Conservation (phyloP, 2,888 invertebrate genomes). For the Dynastes grantii region DNA sequence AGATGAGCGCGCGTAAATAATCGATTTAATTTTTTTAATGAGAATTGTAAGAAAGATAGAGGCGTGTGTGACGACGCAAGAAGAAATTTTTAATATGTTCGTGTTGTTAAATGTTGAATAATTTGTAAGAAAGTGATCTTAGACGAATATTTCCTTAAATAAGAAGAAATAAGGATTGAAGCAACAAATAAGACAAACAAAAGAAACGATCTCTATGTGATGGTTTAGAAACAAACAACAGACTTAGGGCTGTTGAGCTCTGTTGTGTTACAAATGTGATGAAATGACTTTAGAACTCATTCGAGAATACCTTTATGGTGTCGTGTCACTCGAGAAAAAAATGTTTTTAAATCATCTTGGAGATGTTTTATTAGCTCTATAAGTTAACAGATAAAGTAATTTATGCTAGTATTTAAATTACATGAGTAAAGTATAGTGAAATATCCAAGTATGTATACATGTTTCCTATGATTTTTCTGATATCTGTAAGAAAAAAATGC, state of each 20-base stretch:
- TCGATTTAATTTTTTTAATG: constrained; percentile 33
- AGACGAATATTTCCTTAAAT: constrained; percentile 43
- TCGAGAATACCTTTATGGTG: constrained; percentile 21
- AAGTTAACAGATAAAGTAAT: constrained; percentile 67
- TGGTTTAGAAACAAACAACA: constrained; percentile 56
- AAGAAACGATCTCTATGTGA: constrained; percentile 45
- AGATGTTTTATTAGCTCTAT: constrained; percentile 61
- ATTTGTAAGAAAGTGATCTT: constrained; percentile 49
- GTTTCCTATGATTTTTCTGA: constrained; percentile 68
- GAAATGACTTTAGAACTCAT: constrained; percentile 45
- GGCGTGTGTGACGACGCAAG: constrained; percentile 28
- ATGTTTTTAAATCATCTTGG: constrained; percentile 57
- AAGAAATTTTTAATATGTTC: constrained; percentile 51
- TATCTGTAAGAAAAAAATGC: constrained; percentile 61
- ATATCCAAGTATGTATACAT: constrained; percentile 68
- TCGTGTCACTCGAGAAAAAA: constrained; percentile 37
- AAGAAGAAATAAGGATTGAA: constrained; percentile 36
- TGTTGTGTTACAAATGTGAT: constrained; percentile 55
- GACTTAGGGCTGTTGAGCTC: constrained; percentile 58
- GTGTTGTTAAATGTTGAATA: constrained; percentile 53
- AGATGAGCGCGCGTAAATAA: constrained; percentile 21
- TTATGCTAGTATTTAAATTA: constrained; percentile 70
- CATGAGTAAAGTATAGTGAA: constrained; percentile 66
- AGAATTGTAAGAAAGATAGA: constrained; percentile 23
- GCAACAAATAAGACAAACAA: constrained; percentile 40